phyloP scores from a whole-genome alignment of 2,888 invertebrate species.

The Imbricaverruca yamaguchii region DNA sequence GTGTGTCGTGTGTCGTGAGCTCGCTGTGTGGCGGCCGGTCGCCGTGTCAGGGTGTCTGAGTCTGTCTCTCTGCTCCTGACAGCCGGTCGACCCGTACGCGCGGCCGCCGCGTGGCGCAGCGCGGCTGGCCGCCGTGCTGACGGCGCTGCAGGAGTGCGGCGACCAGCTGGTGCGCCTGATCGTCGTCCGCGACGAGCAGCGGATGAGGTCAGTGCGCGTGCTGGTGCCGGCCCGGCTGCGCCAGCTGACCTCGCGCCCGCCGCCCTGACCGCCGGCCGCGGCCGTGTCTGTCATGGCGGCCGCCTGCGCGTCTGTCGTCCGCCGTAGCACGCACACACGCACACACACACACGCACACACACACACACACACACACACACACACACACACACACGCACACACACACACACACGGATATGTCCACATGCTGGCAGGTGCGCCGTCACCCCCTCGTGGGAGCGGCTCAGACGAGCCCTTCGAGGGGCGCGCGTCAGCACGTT shows the following conservation, averaged over 20 bases:
- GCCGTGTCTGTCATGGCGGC: neutral
- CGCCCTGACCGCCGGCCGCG: neutral
- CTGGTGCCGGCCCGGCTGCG: neutral
- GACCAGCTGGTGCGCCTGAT: conserved; percentile 13
- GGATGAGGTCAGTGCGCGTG: conserved; percentile 15
- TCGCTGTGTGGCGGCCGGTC: too few relatives aligned
- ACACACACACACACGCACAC: neutral
- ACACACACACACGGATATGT: neutral
- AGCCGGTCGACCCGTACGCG: neutral
- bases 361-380: neutral
- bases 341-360: neutral
- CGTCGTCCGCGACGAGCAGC: neutral
- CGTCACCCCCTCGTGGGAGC: too few relatives aligned
- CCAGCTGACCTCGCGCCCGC: neutral
- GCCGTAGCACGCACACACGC: conserved; percentile 2
- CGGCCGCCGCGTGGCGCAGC: neutral
- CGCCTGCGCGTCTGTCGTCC: too few relatives aligned
- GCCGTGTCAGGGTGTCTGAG: too few relatives aligned
- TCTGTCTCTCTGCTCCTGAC: too few relatives aligned
- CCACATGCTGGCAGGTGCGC: too few relatives aligned
- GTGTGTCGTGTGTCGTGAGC: too few relatives aligned
- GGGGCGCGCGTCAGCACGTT: too few relatives aligned
- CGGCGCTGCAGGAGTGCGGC: conserved; percentile 16
- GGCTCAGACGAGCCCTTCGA: too few relatives aligned
- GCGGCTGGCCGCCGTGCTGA: conserved; percentile 1